Conservation (phyloP, 2,113 vertebrate species). For the Phrynocephalus versicolor region DNA sequence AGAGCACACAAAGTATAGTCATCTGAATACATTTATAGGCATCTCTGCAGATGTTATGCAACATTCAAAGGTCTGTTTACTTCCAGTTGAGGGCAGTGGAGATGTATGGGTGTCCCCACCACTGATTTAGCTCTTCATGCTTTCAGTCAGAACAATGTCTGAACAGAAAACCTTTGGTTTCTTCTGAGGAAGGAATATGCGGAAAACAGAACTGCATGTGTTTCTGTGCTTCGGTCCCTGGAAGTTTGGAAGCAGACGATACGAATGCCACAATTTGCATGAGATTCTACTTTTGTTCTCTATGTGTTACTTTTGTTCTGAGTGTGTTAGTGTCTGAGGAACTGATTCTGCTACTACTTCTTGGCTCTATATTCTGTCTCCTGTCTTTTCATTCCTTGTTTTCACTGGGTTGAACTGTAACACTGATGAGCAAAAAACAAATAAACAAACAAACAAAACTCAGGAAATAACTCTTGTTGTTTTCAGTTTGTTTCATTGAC, state of each 20-base stretch:
- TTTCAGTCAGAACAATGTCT: no score
- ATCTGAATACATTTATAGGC: no score
- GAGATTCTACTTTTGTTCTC: not conserved
- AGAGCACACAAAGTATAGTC: not conserved
- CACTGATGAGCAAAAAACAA: slow-evolving; percentile 26
- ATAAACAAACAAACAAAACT: slow-evolving; percentile 22
- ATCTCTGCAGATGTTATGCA: no score
- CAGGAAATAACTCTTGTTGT: not conserved
- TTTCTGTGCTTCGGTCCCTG: not conserved
- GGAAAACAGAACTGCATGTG: not conserved
- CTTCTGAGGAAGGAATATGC: not conserved
- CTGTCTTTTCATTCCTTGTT: not conserved
- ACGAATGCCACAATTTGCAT: not conserved
- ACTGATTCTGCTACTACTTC: not conserved
- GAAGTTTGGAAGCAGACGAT: not conserved
- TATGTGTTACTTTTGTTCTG: not conserved
- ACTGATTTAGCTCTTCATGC: no score
- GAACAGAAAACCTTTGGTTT: no score
- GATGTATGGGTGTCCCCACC: no score
- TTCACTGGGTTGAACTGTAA: not conserved
- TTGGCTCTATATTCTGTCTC: not conserved
- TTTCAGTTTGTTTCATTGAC: not conserved
- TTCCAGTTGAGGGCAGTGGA: no score
- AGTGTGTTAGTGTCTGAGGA: not conserved
- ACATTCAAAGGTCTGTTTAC: no score